A percentile compares a stretch with the other conserved stretches of the same genome.
phyloP scores from a whole-genome alignment of 2,888 invertebrate species.

The Macrostomum cliftonense region DNA sequence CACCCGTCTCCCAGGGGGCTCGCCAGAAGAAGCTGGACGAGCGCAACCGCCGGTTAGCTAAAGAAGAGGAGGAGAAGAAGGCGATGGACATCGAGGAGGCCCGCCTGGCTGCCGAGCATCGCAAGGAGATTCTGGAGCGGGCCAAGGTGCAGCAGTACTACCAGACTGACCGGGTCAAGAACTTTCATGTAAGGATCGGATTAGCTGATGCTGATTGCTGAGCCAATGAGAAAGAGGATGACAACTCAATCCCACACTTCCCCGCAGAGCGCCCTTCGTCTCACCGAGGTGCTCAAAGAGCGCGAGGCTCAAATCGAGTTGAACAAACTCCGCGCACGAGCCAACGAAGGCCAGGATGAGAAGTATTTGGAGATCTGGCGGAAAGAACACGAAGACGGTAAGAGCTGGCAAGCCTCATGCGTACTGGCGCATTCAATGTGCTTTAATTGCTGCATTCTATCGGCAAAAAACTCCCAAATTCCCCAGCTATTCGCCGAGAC shows the following conservation, averaged over 20 bases:
- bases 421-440: too few species aligned
- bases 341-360: constrained; percentile 20
- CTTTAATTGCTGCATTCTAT: too few species aligned
- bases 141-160: constrained; percentile 37
- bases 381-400: constrained; percentile 22
- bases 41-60: constrained; percentile 26
- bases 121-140: constrained; percentile 34
- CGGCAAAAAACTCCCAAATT: too few species aligned
- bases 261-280: constrained; percentile 31
- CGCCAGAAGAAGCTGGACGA: constrained; percentile 33
- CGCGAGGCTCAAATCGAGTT: constrained; percentile 36
- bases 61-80: constrained; percentile 32
- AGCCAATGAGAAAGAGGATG: too few species aligned
- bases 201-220: too few species aligned
- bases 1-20: constrained; percentile 24
- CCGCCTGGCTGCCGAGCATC: constrained; percentile 28
- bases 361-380: constrained; percentile 20
- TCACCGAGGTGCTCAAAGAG: constrained; percentile 36
- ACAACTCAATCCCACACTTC: too few species aligned
- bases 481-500: constrained; percentile 21
- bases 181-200: constrained; percentile 38
- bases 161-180: constrained; percentile 36
- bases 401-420: not conserved
- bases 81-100: constrained; percentile 34
- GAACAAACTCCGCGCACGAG: constrained; percentile 23